Evolutionary conservation across 2,888 invertebrate species (phyloP), one percentile per base, ranked within the genome.

Genomic region (Harpalus rubripes): DNA sequence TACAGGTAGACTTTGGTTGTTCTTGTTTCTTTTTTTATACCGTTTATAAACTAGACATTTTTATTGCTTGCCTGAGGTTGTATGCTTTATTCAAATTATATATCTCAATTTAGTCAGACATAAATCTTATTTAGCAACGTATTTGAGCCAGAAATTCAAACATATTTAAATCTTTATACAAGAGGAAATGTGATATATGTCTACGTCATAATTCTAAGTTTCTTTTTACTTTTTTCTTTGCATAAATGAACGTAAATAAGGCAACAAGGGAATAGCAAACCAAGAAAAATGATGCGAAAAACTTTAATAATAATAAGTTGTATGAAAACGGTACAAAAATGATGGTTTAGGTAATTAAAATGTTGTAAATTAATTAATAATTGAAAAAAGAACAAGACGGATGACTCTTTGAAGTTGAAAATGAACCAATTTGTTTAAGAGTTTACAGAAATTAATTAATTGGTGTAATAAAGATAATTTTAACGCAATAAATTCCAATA

Each of bases 21-120:
- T 32, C 32, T 32, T 32, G 5, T 52, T 52, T 12, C 10, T 0
- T 52, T 8, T 44, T 52, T 52, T 52, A 12, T 52, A 52, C 12
- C 12, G 0, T 52, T 52, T 10, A 12, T 10, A 52, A 52, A 52
- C 12, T 52, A 52, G 1, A 52, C 1, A n/a, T 52, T 52, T 52
- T 52, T 52, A 52, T 52, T 52, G 44, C 12, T n/a, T 44, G 76
- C 68, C 81, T 61, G 74, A 81, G 59, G 84, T 76, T 84, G 84
- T 84, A 80, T 84, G 84, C 86, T 65, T 74, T 84, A 86, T 84
- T 84, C 61, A 81, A 86, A 84, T 86, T 84, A 32, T 4, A 5
- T 32, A 86, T 86, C 76, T 80, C 86, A 84, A 86, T 86, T 86
- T 86, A 86, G 76, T 44, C 81, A 80, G 76, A 76, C 86, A 84